Base-by-base conservation (phyloP, 2,888 invertebrate species). In the Drosophila subquinaria region DNA sequence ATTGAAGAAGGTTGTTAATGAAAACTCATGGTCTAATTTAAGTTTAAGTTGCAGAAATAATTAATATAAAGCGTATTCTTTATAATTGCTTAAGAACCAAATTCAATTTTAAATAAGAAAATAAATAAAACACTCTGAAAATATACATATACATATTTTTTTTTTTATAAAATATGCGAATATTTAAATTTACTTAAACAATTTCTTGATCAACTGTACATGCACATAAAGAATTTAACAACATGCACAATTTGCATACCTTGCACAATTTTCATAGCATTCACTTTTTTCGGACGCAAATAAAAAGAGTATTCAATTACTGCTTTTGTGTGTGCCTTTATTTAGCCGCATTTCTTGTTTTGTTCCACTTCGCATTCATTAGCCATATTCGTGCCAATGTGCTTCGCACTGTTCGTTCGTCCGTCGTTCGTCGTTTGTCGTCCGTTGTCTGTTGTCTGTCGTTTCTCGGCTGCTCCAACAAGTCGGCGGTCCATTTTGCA, bases 311-410 rank as follows among this genome's bases (percentile, higher is more conserved):
- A 81, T 71, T 27, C 15, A 43, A 5, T 13, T 6, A 38, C 42
- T 64, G 68, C 40, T 10, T 17, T 17, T 11, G 38, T 36, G n/a
- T 42, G 5, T 66, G 51, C 57, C 55, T 35, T 51, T 48, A 27
- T 51, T 64, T 72, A 55, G 63, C 45, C 62, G 38, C 15, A 62
- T 73, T 61, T 53, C 35, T 57, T 59, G 62, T 63, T 63, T 55
- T 76, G 61, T 83, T 70, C 71, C 84, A 81, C 79, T 88, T 88
- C 72, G 77, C 82, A 79, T 84, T 83, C 74, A 83, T 83, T 87
- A 84, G 82, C 82, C 59, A 70, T 81, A 81, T 84, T 76, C 72
- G 79, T 69, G 74, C 64, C 73, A 76, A 60, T 74, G 74, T 69
- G 77, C 73, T 64, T 66, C 77, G 62, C 69, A 57, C 43, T 47